phyloP scores from a whole-genome alignment of 2,888 invertebrate species.

The Boloria selene region DNA sequence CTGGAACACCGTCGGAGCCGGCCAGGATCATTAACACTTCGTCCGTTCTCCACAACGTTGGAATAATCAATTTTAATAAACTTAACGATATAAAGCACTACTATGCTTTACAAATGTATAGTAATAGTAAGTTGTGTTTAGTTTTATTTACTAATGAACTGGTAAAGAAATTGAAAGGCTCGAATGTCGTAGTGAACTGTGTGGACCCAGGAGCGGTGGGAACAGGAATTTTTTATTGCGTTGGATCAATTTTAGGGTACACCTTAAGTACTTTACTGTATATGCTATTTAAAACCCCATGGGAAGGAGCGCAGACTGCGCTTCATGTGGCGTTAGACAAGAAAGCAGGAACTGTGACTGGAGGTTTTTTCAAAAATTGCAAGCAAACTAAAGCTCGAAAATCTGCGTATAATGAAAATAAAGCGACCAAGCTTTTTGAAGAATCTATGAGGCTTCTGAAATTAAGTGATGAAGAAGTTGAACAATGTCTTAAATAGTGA shows the following conservation, averaged over 20 bases:
- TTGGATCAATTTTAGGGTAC: conserved; percentile 63
- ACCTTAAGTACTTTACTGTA: conserved; percentile 77
- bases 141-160: conserved; percentile 87
- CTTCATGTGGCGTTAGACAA: conserved; percentile 85
- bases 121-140: conserved; percentile 86
- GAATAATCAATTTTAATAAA: conserved; percentile 85
- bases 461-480: conserved; percentile 20
- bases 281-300: conserved; percentile 24
- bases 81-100: conserved; percentile 73
- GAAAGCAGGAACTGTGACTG: conserved; percentile 83
- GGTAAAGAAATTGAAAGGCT: conserved; percentile 82
- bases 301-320: conserved; percentile 83
- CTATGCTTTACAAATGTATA: conserved; percentile 75
- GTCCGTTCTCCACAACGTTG: conserved; percentile 86
- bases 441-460: conserved; percentile 42
- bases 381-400: conserved; percentile 67
- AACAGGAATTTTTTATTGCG: conserved; percentile 84
- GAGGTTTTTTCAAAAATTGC: conserved; percentile 89
- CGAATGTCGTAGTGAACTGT: conserved; percentile 86
- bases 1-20: conserved; percentile 73
- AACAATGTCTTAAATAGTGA: conserved; percentile 17
- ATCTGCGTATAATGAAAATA: conserved; percentile 70
- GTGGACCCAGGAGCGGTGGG: conserved; percentile 92
- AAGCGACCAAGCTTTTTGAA: conserved; percentile 43
- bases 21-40: conserved; percentile 89